A percentile compares a stretch with the other conserved stretches of the same genome.
These are phyloP conservation scores for Prochilodus magdalenae DNA, from an alignment of 2,113 vertebrate species.

Conservation along the genomic window DNA sequence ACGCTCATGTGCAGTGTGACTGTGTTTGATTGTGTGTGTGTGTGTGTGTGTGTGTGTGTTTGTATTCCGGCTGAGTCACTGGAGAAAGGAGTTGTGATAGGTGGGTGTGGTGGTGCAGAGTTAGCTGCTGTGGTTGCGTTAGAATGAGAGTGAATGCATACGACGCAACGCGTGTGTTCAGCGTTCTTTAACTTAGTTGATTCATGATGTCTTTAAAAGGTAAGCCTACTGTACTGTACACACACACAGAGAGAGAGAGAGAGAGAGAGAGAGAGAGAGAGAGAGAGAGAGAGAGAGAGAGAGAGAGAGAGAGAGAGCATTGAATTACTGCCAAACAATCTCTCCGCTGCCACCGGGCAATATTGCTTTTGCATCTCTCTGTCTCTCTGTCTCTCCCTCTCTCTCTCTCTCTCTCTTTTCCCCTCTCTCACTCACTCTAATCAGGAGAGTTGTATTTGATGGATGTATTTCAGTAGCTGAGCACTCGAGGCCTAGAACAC, in stretches of 20 bases:
- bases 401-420: too few relatives aligned
- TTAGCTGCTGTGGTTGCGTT: not conserved
- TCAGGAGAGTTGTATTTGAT: conserved; percentile 5
- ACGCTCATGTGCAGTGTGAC: not conserved
- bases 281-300: not conserved
- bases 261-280: not conserved
- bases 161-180: not conserved
- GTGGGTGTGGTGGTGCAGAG: conserved; percentile 7
- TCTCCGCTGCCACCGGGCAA: conserved; percentile 49
- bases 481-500: not conserved
- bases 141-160: not conserved
- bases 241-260: not conserved
- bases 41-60: not conserved
- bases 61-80: conserved; percentile 34
- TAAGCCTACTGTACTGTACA: conserved; percentile 47
- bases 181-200: conserved; percentile 24
- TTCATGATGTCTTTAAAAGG: conserved; percentile 70
- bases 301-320: conserved; percentile 31
- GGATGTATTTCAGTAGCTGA: not conserved
- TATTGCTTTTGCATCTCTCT: conserved; percentile 7
- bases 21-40: too few relatives aligned
- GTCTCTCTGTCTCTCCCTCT: not conserved
- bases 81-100: not conserved
- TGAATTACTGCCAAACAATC: conserved; percentile 61
- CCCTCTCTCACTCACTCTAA: not conserved